Conservation (phyloP, 1,140 invertebrate genomes). For the Calliopsis andreniformis region DNA sequence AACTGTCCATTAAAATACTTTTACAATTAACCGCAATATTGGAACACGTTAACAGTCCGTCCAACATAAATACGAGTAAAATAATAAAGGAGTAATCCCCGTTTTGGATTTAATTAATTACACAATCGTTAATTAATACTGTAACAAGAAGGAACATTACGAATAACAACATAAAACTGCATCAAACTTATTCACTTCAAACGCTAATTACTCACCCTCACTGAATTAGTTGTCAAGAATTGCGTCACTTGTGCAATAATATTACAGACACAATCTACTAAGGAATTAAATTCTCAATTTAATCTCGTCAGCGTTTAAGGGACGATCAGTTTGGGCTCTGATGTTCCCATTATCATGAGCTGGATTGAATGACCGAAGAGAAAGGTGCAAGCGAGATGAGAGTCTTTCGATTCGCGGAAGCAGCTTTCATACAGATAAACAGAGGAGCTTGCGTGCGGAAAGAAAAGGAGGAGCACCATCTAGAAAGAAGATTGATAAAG, state of each 20-base stretch:
- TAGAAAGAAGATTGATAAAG: slow-evolving; percentile 25
- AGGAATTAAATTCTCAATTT: too few relatives aligned
- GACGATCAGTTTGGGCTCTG: too few relatives aligned
- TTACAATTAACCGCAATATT: too few relatives aligned
- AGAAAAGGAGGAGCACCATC: not conserved
- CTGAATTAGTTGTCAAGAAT: too few relatives aligned
- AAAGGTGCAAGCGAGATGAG: not conserved
- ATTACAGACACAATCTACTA: too few relatives aligned
- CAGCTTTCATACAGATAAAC: slow-evolving; percentile 50
- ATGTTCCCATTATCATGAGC: too few relatives aligned
- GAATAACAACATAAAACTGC: not conserved
- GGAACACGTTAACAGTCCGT: too few relatives aligned
- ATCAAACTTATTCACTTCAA: not conserved
- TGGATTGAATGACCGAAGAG: too few relatives aligned
- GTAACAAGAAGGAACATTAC: not conserved
- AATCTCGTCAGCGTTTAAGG: too few relatives aligned
- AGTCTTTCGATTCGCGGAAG: slow-evolving; percentile 18
- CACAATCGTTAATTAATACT: not conserved
- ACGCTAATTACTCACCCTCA: too few relatives aligned
- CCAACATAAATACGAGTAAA: not conserved
- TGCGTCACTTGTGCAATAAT: too few relatives aligned
- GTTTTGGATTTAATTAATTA: not conserved
- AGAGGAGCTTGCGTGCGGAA: slow-evolving; percentile 30
- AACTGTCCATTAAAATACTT: too few relatives aligned
- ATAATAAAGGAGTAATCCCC: not conserved